Evolutionary conservation across 2,797 vertebrate genomes (phyloP).

Genomic region (Mus spretus): DNA sequence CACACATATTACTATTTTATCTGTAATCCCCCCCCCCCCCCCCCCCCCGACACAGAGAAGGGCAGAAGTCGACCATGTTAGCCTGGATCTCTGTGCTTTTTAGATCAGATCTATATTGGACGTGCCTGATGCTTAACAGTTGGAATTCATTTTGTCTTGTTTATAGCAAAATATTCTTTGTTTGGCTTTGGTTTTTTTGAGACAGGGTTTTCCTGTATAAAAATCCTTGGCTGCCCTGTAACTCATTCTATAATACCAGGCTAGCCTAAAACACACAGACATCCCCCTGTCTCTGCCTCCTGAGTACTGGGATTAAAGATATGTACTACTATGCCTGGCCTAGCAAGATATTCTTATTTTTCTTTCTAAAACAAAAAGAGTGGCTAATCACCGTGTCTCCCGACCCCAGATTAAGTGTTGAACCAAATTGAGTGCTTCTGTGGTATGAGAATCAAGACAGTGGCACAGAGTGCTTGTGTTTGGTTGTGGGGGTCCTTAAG

Average conservation of each 20-base stretch:
- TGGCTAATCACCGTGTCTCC: conserved; percentile 41
- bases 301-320: not conserved
- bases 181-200: not conserved
- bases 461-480: conserved; percentile 60
- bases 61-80: not conserved
- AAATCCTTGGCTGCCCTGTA: not conserved
- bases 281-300: not conserved
- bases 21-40: not conserved
- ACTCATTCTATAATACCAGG: not conserved
- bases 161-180: conserved; percentile 42
- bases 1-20: not conserved
- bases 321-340: not conserved
- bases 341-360: conserved; percentile 53
- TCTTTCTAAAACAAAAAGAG: conserved; percentile 66
- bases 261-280: not conserved
- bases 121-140: not conserved
- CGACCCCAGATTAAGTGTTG: conserved; percentile 61
- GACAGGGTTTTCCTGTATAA: not conserved
- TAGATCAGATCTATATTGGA: conserved; percentile 37
- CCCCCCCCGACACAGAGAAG: not conserved
- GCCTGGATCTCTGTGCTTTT: conserved; percentile 30
- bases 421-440: conserved; percentile 51
- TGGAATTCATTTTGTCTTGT: conserved; percentile 56
- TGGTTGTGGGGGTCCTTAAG: conserved; percentile 64
- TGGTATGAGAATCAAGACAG: conserved; percentile 55